phyloP scores from a whole-genome alignment of 2,113 vertebrate species.

The Paratilapia polleni region DNA sequence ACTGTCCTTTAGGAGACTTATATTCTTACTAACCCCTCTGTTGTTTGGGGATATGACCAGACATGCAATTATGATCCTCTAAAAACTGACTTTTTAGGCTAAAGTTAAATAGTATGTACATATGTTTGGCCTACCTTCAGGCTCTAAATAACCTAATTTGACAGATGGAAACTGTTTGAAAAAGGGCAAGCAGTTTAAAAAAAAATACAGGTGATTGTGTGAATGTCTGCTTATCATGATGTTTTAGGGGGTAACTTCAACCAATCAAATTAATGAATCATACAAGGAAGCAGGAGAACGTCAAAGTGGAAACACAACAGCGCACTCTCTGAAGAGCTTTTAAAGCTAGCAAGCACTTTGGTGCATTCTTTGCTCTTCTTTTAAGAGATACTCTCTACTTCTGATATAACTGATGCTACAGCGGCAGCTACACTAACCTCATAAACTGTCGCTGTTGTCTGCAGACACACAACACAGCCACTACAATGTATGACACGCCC shows the following conservation, averaged over 20 bases:
- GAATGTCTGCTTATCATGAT: neutral
- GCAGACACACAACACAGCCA: neutral
- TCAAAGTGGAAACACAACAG: neutral
- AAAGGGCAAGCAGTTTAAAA: neutral
- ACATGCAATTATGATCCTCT: neutral
- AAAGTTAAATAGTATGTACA: constrained; percentile 5
- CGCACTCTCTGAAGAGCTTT: neutral
- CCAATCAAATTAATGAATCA: neutral
- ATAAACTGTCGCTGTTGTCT: neutral
- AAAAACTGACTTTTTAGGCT: neutral
- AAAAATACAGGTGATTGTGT: neutral
- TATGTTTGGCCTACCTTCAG: constrained; percentile 4
- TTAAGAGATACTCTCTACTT: neutral
- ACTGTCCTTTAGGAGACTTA: neutral
- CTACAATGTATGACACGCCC: neutral
- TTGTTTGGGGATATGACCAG: neutral
- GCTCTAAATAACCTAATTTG: neutral
- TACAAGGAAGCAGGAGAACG: neutral
- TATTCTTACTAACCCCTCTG: neutral
- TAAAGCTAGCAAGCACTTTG: neutral
- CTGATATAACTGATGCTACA: neutral
- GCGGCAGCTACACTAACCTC: neutral
- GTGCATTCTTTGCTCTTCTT: neutral
- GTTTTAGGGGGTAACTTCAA: neutral
- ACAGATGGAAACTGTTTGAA: neutral